Conservation (phyloP, 2,888 invertebrate species). For the Acleris literana region DNA sequence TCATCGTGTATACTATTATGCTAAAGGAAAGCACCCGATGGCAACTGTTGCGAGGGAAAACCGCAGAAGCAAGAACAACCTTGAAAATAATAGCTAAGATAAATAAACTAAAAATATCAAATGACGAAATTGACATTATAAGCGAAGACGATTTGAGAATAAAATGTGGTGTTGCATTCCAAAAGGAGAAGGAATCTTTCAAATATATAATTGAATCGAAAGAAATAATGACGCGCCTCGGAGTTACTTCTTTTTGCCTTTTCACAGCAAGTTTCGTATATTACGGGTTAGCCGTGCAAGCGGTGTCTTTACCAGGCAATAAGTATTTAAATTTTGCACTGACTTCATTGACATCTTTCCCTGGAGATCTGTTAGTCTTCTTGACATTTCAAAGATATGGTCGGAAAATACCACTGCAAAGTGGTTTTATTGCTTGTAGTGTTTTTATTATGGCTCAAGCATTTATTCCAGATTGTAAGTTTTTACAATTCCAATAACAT, state of each 20-base stretch:
- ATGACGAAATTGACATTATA: constrained; percentile 57
- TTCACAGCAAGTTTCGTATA: constrained; percentile 70
- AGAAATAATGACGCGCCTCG: constrained; percentile 63
- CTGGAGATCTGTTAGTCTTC: constrained; percentile 65
- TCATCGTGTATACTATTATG: constrained; percentile 53
- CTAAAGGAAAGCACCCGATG: constrained; percentile 68
- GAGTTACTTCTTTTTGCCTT: constrained; percentile 62
- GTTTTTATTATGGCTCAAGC: constrained; percentile 61
- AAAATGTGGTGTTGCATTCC: constrained; percentile 58
- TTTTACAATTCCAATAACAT: constrained; percentile 21
- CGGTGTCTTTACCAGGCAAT: constrained; percentile 65
- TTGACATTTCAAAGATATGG: constrained; percentile 63
- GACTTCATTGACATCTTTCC: constrained; percentile 62
- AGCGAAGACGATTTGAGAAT: constrained; percentile 56
- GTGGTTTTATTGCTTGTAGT: constrained; percentile 59
- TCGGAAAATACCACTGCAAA: constrained; percentile 60
- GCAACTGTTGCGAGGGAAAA: constrained; percentile 65
- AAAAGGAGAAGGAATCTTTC: constrained; percentile 60
- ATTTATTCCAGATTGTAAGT: constrained; percentile 65
- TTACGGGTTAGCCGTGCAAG: constrained; percentile 64
- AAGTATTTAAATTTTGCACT: constrained; percentile 70
- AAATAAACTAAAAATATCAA: constrained; percentile 57
- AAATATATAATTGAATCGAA: constrained; percentile 62
- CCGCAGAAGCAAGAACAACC: constrained; percentile 57
- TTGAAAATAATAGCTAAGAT: constrained; percentile 55